Evolutionary conservation across 2,113 vertebrate genomes (phyloP).

Genomic region (Trematocara stigmaticum): DNA sequence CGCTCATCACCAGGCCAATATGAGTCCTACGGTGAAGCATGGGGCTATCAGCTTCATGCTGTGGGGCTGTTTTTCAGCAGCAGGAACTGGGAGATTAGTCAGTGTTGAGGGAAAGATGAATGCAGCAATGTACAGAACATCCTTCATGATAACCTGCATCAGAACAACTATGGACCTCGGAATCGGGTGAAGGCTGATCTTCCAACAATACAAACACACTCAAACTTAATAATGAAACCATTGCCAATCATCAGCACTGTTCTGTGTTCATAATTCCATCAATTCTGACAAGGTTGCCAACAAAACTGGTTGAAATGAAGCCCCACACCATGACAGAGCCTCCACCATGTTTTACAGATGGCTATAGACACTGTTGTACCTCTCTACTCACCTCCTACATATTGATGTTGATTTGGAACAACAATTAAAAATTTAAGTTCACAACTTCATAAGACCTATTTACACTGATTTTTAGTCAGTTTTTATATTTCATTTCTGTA

Average conservation of each 20-base stretch:
- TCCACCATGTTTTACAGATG: background rate
- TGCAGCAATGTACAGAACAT: background rate
- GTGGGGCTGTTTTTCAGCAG: background rate
- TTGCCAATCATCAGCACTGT: background rate
- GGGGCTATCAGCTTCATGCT: background rate
- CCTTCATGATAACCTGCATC: background rate
- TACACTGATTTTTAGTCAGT: background rate
- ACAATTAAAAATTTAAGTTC: background rate
- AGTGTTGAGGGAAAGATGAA: background rate
- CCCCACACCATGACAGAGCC: background rate
- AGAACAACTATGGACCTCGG: fast-evolving
- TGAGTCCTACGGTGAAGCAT: background rate
- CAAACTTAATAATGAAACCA: background rate
- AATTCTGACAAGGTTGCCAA: background rate
- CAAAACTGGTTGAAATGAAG: background rate
- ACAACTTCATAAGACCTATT: background rate
- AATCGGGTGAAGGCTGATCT: background rate
- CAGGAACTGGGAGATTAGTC: background rate
- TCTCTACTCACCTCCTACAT: background rate
- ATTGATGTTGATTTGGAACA: background rate
- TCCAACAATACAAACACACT: background rate
- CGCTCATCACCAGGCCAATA: fast-evolving
- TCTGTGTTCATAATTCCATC: background rate
- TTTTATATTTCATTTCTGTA: background rate
- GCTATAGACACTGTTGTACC: background rate